A percentile compares a stretch with the other conserved stretches of the same genome.
phyloP scores from a whole-genome alignment of 1,140 invertebrate genomes.

The Zaprionus nigranus region DNA sequence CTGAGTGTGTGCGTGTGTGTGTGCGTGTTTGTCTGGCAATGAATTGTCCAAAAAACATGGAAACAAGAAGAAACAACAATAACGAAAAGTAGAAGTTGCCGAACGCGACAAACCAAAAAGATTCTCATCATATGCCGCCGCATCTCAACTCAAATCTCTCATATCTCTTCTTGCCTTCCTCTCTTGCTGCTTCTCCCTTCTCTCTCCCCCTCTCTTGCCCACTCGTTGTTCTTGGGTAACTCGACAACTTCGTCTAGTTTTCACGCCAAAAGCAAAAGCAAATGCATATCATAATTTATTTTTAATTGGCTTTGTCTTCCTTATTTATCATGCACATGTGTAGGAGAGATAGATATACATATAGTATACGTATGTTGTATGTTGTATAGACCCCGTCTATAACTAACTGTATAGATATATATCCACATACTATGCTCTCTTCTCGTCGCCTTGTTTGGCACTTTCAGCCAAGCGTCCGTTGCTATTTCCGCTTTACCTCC shows the following conservation, averaged over 20 bases:
- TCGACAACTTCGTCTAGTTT: not conserved
- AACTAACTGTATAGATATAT: not conserved
- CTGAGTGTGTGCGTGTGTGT: not conserved
- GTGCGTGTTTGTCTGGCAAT: not conserved
- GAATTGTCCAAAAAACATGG: not conserved
- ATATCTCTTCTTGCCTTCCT: constrained; percentile 23
- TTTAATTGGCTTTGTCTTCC: constrained; percentile 69
- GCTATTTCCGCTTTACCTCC: constrained; percentile 60
- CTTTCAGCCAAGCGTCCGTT: constrained; percentile 52
- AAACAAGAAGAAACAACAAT: not conserved
- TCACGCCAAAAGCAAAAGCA: constrained; percentile 18
- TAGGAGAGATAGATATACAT: not conserved
- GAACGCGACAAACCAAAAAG: not conserved
- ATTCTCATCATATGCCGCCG: constrained; percentile 37
- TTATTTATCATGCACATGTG: constrained; percentile 54
- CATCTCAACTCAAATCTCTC: constrained; percentile 33
- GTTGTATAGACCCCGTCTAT: not conserved
- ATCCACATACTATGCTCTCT: constrained; percentile 14
- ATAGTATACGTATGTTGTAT: not conserved
- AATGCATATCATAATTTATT: constrained; percentile 77
- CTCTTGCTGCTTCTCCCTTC: not conserved
- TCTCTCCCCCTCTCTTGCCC: not conserved
- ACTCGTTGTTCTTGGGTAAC: constrained; percentile 6
- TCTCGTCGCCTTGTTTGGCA: constrained; percentile 51
- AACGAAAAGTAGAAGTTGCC: not conserved